Percentiles rank a stretch among this genome's conserved stretches.
Evolutionary conservation across 2,888 invertebrate species (phyloP).

Genomic region (Drosophila mimica): DNA sequence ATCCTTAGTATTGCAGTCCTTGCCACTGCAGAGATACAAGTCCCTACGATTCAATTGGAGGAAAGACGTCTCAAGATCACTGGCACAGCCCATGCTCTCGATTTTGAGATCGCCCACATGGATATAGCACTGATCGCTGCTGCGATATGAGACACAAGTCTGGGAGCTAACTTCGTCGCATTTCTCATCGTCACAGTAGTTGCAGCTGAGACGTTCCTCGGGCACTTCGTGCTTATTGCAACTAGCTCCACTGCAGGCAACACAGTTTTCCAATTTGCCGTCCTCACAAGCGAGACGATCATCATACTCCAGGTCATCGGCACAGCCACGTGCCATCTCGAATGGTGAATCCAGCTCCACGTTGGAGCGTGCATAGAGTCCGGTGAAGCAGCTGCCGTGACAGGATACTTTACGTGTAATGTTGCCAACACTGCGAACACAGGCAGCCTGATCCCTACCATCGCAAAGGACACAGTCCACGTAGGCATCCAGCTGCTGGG

Average conservation of each 20-base stretch:
- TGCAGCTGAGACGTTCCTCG: conserved; percentile 65
- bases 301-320: conserved; percentile 78
- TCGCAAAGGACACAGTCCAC: conserved; percentile 79
- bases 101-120: conserved; percentile 64
- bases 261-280: conserved; percentile 61
- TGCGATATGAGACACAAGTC: conserved; percentile 69
- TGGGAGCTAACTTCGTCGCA: conserved; percentile 51
- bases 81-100: conserved; percentile 78
- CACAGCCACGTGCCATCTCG: conserved; percentile 74
- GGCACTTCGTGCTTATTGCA: conserved; percentile 73
- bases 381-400: conserved; percentile 74
- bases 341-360: conserved; percentile 51
- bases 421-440: conserved; percentile 51
- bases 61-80: conserved; percentile 61
- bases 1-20: conserved; percentile 73
- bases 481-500: conserved; percentile 52
- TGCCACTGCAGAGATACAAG: conserved; percentile 68
- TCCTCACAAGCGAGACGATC: conserved; percentile 64
- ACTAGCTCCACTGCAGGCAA: conserved; percentile 56
- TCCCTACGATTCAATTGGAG: conserved; percentile 60
- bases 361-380: conserved; percentile 65
- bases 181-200: conserved; percentile 54
- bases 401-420: conserved; percentile 66
- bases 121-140: conserved; percentile 75
- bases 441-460: conserved; percentile 59